These are phyloP conservation scores for Bombus sibiricus DNA, from an alignment of 1,140 invertebrate species.

Conservation along the genomic window DNA sequence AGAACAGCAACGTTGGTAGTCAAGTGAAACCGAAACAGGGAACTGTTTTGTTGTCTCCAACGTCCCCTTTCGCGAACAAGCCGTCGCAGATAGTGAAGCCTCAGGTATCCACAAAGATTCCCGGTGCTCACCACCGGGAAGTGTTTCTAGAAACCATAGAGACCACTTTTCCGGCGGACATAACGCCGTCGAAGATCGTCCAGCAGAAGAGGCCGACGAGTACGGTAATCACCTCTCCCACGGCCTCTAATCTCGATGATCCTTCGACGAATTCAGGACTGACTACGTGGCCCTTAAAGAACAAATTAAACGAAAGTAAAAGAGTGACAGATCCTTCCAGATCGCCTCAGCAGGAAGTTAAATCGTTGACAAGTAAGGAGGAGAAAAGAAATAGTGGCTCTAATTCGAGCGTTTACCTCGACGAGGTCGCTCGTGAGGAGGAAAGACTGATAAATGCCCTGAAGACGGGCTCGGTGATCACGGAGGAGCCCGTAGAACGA, in stretches of 20 bases:
- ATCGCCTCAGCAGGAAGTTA: conserved; percentile 35
- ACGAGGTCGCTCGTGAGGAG: conserved; percentile 90
- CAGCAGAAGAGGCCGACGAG: conserved; percentile 73
- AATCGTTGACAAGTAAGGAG: conserved; percentile 72
- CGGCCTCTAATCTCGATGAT: conserved; percentile 30
- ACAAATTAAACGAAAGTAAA: conserved; percentile 80
- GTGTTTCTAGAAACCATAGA: conserved; percentile 83
- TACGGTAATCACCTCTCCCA: conserved; percentile 58
- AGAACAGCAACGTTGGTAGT: conserved; percentile 17
- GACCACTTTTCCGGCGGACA: conserved; percentile 81
- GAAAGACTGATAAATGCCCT: conserved; percentile 90
- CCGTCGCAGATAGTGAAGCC: conserved; percentile 85
- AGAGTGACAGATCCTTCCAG: conserved; percentile 40
- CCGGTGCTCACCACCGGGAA: conserved; percentile 79
- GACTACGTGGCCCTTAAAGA: conserved; percentile 87
- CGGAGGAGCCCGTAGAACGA: conserved; percentile 80
- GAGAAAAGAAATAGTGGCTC: conserved; percentile 66
- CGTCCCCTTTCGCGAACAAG: conserved; percentile 75
- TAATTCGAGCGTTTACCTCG: conserved; percentile 76
- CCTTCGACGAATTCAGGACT: conserved; percentile 69
- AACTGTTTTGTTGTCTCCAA: conserved; percentile 56
- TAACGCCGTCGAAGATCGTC: conserved; percentile 72
- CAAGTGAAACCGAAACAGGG: conserved; percentile 58
- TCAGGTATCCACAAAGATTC: conserved; percentile 83
- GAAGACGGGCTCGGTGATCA: conserved; percentile 88